phyloP scores from a whole-genome alignment of 2,113 vertebrate species.

The Oxygymnocypris stewartii region DNA sequence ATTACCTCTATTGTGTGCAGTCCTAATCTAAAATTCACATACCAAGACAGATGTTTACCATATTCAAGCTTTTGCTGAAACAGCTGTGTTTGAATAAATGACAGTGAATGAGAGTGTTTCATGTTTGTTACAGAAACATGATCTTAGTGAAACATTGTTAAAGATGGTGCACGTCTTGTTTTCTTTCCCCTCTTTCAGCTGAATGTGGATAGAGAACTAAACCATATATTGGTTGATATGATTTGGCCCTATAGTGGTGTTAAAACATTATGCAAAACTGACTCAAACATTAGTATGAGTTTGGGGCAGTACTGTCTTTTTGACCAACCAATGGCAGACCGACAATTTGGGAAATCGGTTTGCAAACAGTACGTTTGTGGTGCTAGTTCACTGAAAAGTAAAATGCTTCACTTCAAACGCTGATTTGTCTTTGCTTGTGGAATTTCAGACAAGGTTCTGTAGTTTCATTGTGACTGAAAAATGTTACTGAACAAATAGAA shows the following conservation, averaged over 20 bases:
- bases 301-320: neutral
- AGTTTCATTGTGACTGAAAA: neutral
- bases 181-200: neutral
- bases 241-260: neutral
- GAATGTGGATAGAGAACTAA: neutral
- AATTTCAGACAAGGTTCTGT: neutral
- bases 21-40: slow-evolving; percentile 48
- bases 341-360: neutral
- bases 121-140: slow-evolving; percentile 26
- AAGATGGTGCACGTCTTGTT: neutral
- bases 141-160: neutral
- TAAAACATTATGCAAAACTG: neutral
- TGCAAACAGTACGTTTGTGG: neutral
- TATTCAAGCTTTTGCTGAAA: slow-evolving; percentile 51
- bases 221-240: neutral
- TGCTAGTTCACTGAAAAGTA: neutral
- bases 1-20: slow-evolving; percentile 33
- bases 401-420: neutral
- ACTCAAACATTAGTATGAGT: neutral
- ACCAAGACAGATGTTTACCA: slow-evolving; percentile 62
- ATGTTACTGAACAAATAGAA: neutral
- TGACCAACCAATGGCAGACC: neutral
- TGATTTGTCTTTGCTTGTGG: neutral
- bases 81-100: slow-evolving; percentile 68
- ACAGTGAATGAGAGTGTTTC: slow-evolving; percentile 62